phyloP scores from a whole-genome alignment of 2,113 vertebrate genomes.

The Hydrochoerus hydrochaeris region DNA sequence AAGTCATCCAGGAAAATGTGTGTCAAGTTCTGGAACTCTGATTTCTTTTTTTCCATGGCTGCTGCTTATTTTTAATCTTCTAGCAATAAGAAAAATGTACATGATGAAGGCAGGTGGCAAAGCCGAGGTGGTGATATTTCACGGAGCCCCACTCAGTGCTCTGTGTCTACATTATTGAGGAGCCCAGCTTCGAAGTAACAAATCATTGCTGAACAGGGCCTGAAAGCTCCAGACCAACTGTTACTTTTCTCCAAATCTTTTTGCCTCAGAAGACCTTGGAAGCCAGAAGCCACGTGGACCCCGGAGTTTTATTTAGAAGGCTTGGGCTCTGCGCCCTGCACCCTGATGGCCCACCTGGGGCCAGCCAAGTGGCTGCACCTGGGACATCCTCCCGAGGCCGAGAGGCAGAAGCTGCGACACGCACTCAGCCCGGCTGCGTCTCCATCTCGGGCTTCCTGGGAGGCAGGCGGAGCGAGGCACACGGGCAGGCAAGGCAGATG shows the following conservation, averaged over 20 bases:
- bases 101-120: conserved; percentile 13
- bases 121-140: conserved; percentile 57
- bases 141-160: accelerated
- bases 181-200: conserved; percentile 59
- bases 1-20: neutral
- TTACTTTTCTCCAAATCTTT: conserved; percentile 64
- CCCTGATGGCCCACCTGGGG: conserved; percentile 28
- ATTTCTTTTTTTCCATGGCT: neutral
- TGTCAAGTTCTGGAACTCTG: neutral
- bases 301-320: conserved; percentile 51
- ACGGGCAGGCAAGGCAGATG: conserved; percentile 51
- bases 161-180: neutral
- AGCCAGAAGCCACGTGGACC: neutral
- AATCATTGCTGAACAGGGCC: conserved; percentile 65
- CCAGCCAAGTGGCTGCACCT: neutral
- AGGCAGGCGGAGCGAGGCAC: conserved; percentile 23
- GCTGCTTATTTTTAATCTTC: conserved; percentile 44
- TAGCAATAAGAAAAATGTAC: conserved; percentile 44
- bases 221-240: conserved; percentile 78
- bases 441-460: conserved; percentile 43
- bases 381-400: neutral
- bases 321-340: conserved; percentile 12
- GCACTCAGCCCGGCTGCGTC: neutral
- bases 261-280: conserved; percentile 71
- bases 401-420: neutral